Evolutionary conservation across 1,140 invertebrate genomes (phyloP).

Genomic region (Lasioglossum albipes): DNA sequence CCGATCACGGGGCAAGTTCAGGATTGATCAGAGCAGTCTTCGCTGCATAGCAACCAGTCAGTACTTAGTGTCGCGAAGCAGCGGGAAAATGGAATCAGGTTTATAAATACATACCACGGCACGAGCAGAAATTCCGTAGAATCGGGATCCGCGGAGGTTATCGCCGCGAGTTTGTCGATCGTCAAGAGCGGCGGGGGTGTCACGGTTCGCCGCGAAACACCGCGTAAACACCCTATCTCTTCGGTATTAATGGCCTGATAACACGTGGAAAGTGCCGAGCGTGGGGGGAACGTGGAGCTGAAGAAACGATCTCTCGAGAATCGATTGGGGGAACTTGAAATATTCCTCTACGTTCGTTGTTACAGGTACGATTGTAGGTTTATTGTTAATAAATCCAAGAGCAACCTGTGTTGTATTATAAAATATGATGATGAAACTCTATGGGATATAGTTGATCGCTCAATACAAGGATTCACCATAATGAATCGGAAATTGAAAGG

Average conservation of each 20-base stretch:
- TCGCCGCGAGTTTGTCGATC: constrained; percentile 12
- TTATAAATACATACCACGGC: constrained; percentile 52
- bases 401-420: too few species aligned
- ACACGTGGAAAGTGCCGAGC: constrained; percentile 23
- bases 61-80: constrained; percentile 10
- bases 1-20: too few species aligned
- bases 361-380: too few species aligned
- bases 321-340: background rate
- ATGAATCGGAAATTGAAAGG: too few species aligned
- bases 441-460: too few species aligned
- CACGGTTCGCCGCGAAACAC: constrained; percentile 67
- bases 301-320: background rate
- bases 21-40: background rate
- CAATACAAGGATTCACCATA: too few species aligned
- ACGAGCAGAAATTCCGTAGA: constrained; percentile 10
- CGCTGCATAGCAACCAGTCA: constrained; percentile 38
- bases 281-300: background rate
- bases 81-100: constrained; percentile 56
- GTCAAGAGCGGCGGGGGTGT: constrained; percentile 45
- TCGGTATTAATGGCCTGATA: constrained; percentile 59
- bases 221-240: constrained; percentile 73
- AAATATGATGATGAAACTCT: too few species aligned
- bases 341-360: background rate
- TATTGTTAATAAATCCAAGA: too few species aligned
- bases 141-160: constrained; percentile 28